Base-by-base conservation (phyloP, 2,888 invertebrate genomes). In the Parnassius smintheus region DNA sequence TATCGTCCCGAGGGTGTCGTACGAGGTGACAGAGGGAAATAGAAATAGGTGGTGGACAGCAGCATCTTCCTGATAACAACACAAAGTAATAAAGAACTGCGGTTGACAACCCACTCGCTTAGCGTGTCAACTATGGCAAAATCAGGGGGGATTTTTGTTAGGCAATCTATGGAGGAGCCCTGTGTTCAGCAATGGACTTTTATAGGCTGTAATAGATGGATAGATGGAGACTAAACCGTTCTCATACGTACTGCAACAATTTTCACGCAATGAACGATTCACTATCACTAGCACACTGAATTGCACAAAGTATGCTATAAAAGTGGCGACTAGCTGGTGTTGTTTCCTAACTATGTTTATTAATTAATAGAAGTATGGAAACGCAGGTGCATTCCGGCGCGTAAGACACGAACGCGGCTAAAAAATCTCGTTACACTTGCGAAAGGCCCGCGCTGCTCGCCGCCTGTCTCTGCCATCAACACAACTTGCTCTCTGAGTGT, bases 301-400 rank as follows among this genome's bases (percentile, higher is more conserved):
- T 44, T 49, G 49, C 49, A 49, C 13, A 13, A 13, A 48, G 9
- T 48, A 51, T 50, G 46, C 44, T 61, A 45, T 56, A 61, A 56
- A 55, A 61, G 50, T 44, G 51, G 35, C 45, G 48, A n/a, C n/a
- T n/a, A 12, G n/a, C 13, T 45, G 45, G 11, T 9, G 9, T 2
- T 10, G 12, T 57, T 62, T 58, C 57, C 53, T 57, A 62, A 62
- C 53, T 56, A 22, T 18, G 53, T 62, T 41, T 53, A 58, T 57
- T 57, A 62, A 62, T 54, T 58, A 53, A 61, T 35, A 56, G 35
- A 57, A 46, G 42, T 58, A 53, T 53, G 57, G 57, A 58, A 62
- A 62, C 53, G 22, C 13, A 42, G 42, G 62, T 57, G 62, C 62
- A 58, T 62, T 62, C 57, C 57, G 48, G 48, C 25, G 49, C 54